Evolutionary conservation across 92 coral and sea anemone genomes (phyloP), one percentile per base, ranked within the genome.

Genomic region (Porites rus): DNA sequence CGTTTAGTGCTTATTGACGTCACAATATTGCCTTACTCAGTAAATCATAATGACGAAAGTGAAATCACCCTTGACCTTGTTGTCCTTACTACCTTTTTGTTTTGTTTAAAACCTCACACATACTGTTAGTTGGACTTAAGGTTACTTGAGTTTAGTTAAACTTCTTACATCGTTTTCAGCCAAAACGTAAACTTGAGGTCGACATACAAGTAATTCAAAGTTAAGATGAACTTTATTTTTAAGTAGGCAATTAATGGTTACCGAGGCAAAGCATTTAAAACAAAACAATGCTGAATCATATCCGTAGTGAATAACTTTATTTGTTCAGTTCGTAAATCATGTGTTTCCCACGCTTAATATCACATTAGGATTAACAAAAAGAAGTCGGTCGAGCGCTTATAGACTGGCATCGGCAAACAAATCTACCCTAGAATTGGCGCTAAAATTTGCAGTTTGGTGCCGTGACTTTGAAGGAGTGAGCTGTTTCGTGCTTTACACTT

Each of bases 241-340:
- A 6, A 24, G 16, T 1, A 38, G 28, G 25, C 65, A 54, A 51
- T 25, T 52, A 19, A 19, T 7, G 51, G 76, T 50, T 46, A 25
- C 43, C 52, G 18, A 51, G 43, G 74, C 65, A 53, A 16, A 24
- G 53, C n/a, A 68, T 53, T 38, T 46, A 5, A 50, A 80, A 14
- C 18, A 72, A 68, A 52, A 52, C 66, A 24, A 24, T 80, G 84
- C 84, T 80, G 84, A 80, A 80, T 80, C 84, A 80, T 67, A 14
- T 68, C 12, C 65, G 46, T 38, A 69, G 22, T 80, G 61, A 80
- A 68, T 67, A 79, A 64, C 28, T 68, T 38, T 25, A 62, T 10
- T 43, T 2, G 25, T 12, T 63, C 46, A 38, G 14, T 77, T 77
- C 43, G 60, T 60, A 20, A 66, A 66, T 1, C 11, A 51, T 20